Evolutionary conservation across 2,113 vertebrate species (phyloP).

Genomic region (Rhadina sibilatrix): DNA sequence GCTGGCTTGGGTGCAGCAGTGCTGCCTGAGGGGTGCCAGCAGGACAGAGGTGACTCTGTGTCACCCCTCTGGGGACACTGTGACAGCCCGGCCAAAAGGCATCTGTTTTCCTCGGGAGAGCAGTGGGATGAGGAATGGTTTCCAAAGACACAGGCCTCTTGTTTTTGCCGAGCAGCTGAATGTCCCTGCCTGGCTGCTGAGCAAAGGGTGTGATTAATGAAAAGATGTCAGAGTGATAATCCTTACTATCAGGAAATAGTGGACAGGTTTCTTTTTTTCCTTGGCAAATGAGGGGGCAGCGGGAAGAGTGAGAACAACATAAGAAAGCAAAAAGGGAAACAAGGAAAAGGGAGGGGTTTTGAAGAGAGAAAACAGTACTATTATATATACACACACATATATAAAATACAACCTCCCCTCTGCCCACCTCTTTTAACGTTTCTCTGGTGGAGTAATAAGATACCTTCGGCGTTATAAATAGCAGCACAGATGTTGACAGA

Average conservation of each 20-base stretch:
- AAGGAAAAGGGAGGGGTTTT: neutral
- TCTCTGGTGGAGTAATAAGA: constrained; percentile 68
- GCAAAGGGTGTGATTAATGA: constrained; percentile 85
- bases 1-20: neutral
- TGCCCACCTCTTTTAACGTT: constrained; percentile 63
- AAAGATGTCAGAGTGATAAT: constrained; percentile 85
- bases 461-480: constrained; percentile 85
- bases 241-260: constrained; percentile 79
- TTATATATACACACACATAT: neutral
- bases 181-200: constrained; percentile 66
- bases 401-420: neutral
- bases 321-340: constrained; percentile 7
- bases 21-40: neutral
- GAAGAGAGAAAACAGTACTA: constrained; percentile 16
- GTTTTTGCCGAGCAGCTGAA: constrained; percentile 67
- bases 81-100: neutral
- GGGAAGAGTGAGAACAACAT: neutral
- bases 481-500: constrained; percentile 94
- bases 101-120: neutral
- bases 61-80: neutral
- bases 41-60: neutral
- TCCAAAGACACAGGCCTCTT: constrained; percentile 58
- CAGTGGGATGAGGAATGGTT: neutral
- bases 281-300: neutral
- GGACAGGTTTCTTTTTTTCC: constrained; percentile 30